These are phyloP conservation scores for Pteronotus mesoamericanus DNA, from an alignment of 2,797 vertebrate genomes.

Conservation along the genomic window DNA sequence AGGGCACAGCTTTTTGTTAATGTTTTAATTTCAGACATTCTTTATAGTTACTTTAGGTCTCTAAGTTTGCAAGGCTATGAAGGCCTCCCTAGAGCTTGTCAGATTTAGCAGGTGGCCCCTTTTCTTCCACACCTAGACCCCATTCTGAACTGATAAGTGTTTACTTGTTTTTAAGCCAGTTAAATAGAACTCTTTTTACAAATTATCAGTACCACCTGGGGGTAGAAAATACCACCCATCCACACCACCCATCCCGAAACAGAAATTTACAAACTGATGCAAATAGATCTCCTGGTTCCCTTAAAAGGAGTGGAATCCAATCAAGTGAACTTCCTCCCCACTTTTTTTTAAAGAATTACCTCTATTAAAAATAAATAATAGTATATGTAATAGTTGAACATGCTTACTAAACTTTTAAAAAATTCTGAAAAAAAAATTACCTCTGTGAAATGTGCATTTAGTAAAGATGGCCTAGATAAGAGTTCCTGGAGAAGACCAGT, in stretches of 20 bases:
- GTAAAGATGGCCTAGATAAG: neutral
- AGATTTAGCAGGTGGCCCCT: neutral
- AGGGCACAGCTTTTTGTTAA: neutral
- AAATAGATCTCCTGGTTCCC: neutral
- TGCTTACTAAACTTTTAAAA: neutral
- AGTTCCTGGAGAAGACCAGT: neutral
- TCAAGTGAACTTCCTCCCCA: neutral
- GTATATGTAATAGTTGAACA: neutral
- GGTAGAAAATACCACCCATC: neutral
- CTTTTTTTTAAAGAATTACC: neutral
- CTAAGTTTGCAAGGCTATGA: neutral
- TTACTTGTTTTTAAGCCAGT: neutral
- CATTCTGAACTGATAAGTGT: neutral
- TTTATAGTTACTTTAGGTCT: neutral
- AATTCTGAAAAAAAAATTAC: neutral
- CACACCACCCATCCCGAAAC: neutral
- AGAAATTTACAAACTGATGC: neutral
- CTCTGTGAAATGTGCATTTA: neutral
- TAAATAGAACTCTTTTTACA: neutral
- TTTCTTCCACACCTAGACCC: neutral
- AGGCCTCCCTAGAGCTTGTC: neutral
- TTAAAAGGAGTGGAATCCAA: neutral
- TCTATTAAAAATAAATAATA: neutral
- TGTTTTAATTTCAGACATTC: neutral
- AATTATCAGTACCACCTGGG: neutral